These are phyloP conservation scores for Cryptoprocta ferox DNA, from an alignment of 2,797 vertebrate species.

Conservation along the genomic window DNA sequence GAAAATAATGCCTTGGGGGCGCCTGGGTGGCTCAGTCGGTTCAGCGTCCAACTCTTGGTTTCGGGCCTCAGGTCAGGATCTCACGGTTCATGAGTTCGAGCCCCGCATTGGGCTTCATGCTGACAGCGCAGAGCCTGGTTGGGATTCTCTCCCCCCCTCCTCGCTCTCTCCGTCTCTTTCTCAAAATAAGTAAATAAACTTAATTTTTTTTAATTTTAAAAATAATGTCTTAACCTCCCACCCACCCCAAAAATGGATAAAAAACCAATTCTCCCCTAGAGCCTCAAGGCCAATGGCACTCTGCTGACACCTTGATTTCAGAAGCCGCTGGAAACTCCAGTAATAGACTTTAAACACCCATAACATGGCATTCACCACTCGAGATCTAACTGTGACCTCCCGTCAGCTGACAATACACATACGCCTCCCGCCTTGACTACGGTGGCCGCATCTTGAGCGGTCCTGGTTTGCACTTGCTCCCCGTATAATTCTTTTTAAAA, in stretches of 20 bases:
- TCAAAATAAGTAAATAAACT: too few species aligned
- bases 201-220: neutral
- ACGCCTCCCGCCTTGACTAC: neutral
- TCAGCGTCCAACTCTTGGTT: too few species aligned
- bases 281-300: neutral
- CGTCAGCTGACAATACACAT: neutral
- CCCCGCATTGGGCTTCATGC: too few species aligned
- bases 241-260: neutral
- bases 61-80: too few species aligned
- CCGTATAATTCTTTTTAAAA: neutral
- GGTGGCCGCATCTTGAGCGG: neutral
- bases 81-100: too few species aligned
- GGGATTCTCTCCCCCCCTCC: too few species aligned
- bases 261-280: neutral
- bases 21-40: too few species aligned
- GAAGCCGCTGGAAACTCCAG: neutral
- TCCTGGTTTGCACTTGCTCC: neutral
- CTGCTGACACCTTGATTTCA: too few species aligned
- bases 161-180: too few species aligned
- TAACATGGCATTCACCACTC: neutral
- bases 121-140: too few species aligned
- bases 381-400: neutral
- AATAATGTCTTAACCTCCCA: neutral
- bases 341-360: neutral
- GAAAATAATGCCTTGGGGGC: too few species aligned